Conservation (phyloP, 1,140 invertebrate genomes). For the Himalopsyche phryganea region DNA sequence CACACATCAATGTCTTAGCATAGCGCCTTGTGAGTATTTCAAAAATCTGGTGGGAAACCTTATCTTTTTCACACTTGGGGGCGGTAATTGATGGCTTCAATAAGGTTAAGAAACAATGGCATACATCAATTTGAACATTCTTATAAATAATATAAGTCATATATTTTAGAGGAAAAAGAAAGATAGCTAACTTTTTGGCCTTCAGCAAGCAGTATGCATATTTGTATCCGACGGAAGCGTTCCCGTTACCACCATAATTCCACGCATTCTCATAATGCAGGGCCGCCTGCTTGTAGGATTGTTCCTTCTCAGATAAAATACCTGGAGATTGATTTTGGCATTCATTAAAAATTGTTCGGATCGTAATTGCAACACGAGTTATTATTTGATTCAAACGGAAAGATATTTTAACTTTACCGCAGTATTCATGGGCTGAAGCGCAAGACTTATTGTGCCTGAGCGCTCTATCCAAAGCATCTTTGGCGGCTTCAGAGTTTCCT, state of each 20-base stretch:
- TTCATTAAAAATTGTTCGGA: no score
- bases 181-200: conserved; percentile 71
- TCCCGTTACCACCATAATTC: conserved; percentile 74
- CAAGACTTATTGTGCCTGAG: conserved; percentile 88
- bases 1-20: no score
- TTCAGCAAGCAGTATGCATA: conserved; percentile 90
- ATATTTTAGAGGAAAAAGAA: no score
- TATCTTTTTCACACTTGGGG: no score
- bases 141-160: no score
- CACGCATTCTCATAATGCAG: conserved; percentile 82
- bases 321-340: conserved; percentile 47
- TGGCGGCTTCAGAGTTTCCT: conserved; percentile 82
- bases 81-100: no score
- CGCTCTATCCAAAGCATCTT: conserved; percentile 75
- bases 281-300: conserved; percentile 84
- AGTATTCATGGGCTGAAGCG: conserved; percentile 85
- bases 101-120: no score
- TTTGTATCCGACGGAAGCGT: conserved; percentile 86
- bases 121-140: no score
- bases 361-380: no score
- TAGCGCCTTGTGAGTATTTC: no score
- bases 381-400: neutral
- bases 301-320: conserved; percentile 87
- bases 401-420: conserved; percentile 37
- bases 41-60: no score